Conservation (phyloP, 2,113 vertebrate species). For the Onychostruthus taczanowskii region DNA sequence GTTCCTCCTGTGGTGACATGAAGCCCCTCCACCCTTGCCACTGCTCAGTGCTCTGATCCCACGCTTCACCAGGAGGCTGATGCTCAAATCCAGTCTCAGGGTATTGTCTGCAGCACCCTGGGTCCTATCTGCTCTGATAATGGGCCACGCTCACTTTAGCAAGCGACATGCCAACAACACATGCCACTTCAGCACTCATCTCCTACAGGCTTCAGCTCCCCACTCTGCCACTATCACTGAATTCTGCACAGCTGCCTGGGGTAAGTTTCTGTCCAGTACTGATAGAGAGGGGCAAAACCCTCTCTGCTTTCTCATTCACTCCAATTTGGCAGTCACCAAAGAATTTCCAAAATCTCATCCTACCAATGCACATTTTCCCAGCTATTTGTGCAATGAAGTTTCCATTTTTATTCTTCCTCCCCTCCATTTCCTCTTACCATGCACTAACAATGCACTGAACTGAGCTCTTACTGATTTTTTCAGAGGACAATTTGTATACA, state of each 20-base stretch:
- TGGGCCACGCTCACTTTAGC: not conserved
- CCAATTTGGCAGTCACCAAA: not conserved
- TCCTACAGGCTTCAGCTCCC: not conserved
- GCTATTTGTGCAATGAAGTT: conserved; percentile 17
- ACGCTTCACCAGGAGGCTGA: not conserved
- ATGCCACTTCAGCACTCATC: not conserved
- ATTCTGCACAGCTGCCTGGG: not conserved
- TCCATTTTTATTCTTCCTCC: conserved; percentile 55
- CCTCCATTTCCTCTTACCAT: conserved; percentile 24
- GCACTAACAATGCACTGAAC: conserved; percentile 10
- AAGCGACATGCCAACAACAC: not conserved
- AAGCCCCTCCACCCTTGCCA: not conserved
- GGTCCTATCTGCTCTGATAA: not conserved
- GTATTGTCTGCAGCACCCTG: not conserved
- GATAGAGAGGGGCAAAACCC: not conserved
- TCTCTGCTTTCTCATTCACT: not conserved
- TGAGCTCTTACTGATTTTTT: conserved; percentile 15
- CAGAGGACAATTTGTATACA: not conserved
- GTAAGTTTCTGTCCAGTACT: not conserved
- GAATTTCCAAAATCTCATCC: not conserved
- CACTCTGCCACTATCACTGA: not conserved
- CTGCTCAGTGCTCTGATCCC: not conserved
- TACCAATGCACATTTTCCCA: not conserved
- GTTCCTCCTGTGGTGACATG: not conserved
- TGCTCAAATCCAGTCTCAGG: not conserved